A percentile compares a stretch with the other conserved stretches of the same genome.
Conservation (phyloP, 2,888 invertebrate species). For the Deilephila elpenor region DNA sequence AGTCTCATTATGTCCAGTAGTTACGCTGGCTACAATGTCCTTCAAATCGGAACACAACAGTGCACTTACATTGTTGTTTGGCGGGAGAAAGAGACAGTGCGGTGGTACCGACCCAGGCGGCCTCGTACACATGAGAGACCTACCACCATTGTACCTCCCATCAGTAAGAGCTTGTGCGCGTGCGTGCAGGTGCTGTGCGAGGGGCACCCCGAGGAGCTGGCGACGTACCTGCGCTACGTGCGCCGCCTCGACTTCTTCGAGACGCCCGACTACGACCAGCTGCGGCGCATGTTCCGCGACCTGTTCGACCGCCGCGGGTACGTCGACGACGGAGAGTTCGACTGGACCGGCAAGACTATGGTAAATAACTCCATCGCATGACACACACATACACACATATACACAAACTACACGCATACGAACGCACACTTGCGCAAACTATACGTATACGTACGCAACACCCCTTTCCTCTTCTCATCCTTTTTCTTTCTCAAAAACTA, state of each 20-base stretch:
- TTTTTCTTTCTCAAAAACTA: too few relatives aligned
- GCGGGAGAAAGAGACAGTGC: too few relatives aligned
- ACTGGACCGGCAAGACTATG: slow-evolving; percentile 96
- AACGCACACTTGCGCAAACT: background rate
- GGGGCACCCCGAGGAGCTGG: slow-evolving; percentile 97
- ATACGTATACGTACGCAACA: background rate
- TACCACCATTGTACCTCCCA: too few relatives aligned
- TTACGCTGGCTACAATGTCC: too few relatives aligned
- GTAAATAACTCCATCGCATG: slow-evolving; percentile 71
- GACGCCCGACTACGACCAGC: slow-evolving; percentile 99
- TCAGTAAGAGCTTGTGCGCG: too few relatives aligned
- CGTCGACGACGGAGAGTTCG: slow-evolving; percentile 96
- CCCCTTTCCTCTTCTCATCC: too few relatives aligned
- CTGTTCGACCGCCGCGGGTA: slow-evolving; percentile 94
- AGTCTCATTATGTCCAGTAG: too few relatives aligned
- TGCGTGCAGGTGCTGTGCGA: slow-evolving; percentile 88
- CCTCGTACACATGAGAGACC: too few relatives aligned
- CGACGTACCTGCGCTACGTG: slow-evolving; percentile 98
- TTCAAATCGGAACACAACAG: too few relatives aligned
- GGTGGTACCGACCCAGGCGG: too few relatives aligned
- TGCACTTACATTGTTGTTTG: too few relatives aligned
- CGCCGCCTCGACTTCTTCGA: slow-evolving; percentile 99
- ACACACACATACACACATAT: background rate
- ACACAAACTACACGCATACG: background rate
- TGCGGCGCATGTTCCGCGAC: slow-evolving; percentile 97